Evolutionary conservation across 2,113 vertebrate genomes (phyloP).

Genomic region (Corydoras sp.): DNA sequence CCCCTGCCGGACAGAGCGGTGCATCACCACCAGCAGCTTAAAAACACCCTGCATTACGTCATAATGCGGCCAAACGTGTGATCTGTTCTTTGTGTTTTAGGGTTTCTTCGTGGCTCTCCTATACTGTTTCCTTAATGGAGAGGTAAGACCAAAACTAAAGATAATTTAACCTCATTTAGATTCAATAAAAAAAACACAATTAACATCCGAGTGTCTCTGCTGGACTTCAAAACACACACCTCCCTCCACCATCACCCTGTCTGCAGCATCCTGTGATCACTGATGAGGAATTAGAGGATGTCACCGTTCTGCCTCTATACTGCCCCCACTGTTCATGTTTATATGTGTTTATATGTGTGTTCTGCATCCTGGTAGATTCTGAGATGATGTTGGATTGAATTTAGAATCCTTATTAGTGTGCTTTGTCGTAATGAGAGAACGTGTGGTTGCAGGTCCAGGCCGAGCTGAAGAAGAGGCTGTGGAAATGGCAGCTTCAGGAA

Average conservation of each 20-base stretch:
- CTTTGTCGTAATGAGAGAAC: slow-evolving; percentile 62
- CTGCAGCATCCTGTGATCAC: no score
- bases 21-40: neutral
- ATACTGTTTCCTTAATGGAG: slow-evolving; percentile 96
- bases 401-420: neutral
- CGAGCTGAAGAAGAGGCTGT: slow-evolving; percentile 71
- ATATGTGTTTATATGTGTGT: no score
- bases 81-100: slow-evolving; percentile 59
- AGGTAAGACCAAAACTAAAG: slow-evolving; percentile 62
- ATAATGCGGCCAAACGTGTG: no score
- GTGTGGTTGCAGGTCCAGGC: slow-evolving; percentile 68
- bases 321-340: no score
- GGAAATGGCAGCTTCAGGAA: slow-evolving; percentile 65
- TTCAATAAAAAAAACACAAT: no score
- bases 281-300: no score
- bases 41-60: neutral
- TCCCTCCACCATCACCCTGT: no score
- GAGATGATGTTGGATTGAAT: no score
- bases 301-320: no score
- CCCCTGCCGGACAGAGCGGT: neutral
- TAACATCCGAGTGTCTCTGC: no score
- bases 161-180: neutral
- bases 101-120: slow-evolving; percentile 90
- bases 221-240: no score
- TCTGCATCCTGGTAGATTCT: no score